A percentile compares a stretch with the other conserved stretches of the same genome.
Evolutionary conservation across 2,888 invertebrate species (phyloP).

Genomic region (Macrosiphum euphorbiae): DNA sequence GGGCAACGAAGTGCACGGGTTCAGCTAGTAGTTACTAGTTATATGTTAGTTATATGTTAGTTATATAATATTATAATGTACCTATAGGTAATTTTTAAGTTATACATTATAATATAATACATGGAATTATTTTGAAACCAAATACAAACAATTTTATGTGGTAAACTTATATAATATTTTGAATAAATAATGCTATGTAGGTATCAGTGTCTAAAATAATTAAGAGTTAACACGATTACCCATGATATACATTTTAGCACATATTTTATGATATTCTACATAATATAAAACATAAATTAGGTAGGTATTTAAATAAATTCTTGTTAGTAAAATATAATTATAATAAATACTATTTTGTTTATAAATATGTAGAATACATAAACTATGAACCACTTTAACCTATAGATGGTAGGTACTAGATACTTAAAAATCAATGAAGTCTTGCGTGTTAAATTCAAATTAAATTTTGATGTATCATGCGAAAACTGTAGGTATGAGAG

Average conservation of each 20-base stretch:
- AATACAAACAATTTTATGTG: not conserved
- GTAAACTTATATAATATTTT: not conserved
- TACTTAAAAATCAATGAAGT: constrained; percentile 39
- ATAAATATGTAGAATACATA: not conserved
- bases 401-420: not conserved
- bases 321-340: not conserved
- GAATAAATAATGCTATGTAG: not conserved
- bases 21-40: too few species aligned
- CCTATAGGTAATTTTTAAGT: not conserved
- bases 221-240: not conserved
- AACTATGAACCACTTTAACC: not conserved
- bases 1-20: too few species aligned
- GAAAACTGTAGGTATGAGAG: not conserved
- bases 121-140: not conserved
- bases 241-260: not conserved
- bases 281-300: not conserved
- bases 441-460: constrained; percentile 38
- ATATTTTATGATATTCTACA: not conserved
- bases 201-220: not conserved
- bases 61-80: too few species aligned
- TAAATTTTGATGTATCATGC: not conserved
- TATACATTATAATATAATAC: not conserved
- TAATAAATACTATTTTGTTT: not conserved
- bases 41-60: too few species aligned
- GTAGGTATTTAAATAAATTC: not conserved